Evolutionary conservation across 2,113 vertebrate species (phyloP), one percentile per base, ranked within the genome.

Genomic region (Pheucticus melanocephalus): DNA sequence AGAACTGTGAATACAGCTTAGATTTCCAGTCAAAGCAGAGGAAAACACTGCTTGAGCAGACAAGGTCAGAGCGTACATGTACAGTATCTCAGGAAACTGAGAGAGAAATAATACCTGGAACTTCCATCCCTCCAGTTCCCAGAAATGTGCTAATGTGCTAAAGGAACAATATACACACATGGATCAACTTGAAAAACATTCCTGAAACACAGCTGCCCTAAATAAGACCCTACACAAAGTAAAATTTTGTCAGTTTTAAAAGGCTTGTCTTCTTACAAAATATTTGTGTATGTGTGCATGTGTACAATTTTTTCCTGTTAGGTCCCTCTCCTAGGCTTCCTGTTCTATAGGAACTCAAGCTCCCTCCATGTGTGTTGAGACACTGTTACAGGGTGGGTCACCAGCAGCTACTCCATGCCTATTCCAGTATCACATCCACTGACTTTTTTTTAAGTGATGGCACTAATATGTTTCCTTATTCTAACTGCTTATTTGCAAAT

Each of bases 61-160:
- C 87, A 90, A 95, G 96, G 97, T 97, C 93, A 96, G 20, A 27
- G 78, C 3, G 1, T 61, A 80, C 79, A 94, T 10, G 47, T 69
- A 95, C 82, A 95, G 93, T 83, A 82, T 50, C 87, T 85, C 94
- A 97, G 97, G 97, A 98, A 97, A 94, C 16, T 47, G 70, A 91
- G 79, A 90, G 53, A 96, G 88, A 98, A 95, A 97, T 96, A 91
- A 97, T 88, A 97, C 90, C 91, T 94, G 95, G 70, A 97, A 96
- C 88, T 75, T 96, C 88, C 76, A 90, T 22, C 64, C 51, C 66
- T 86, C 69, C 60, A 42, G 82, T 93, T 96, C 92, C 87, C 95
- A 97, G 93, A 96, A 97, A 95, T 37, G 37, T 78, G 76, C 78
- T 90, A 22, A 88, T 90, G 87, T 95, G 95, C 91, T 82, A 92